phyloP scores from a whole-genome alignment of 2,113 vertebrate genomes.

The Anarhynchus alexandrinus region DNA sequence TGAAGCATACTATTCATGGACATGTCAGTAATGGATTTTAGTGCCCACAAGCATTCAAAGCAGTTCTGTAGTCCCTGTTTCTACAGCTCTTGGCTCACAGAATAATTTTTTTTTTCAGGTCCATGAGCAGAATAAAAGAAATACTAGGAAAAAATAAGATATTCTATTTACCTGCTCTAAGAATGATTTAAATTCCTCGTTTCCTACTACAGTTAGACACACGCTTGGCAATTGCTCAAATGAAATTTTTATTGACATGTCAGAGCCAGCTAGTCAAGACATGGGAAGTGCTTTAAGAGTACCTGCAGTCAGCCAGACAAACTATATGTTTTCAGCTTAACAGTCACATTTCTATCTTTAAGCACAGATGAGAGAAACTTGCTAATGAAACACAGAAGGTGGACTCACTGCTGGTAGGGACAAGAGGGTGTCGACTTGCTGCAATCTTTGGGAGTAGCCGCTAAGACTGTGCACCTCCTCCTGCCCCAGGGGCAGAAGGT shows the following conservation, averaged over 20 bases:
- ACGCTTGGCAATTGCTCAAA: neutral
- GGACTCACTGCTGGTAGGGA: too few relatives aligned
- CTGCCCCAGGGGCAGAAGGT: neutral
- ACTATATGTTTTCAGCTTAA: neutral
- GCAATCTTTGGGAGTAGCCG: neutral
- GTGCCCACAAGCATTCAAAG: neutral
- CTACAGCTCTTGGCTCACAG: neutral
- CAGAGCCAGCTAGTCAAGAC: neutral
- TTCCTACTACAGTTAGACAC: neutral
- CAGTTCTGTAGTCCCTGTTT: neutral
- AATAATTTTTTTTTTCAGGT: neutral
- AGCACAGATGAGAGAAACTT: neutral
- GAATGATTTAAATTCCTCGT: neutral
- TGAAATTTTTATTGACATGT: neutral
- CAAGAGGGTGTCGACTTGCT: neutral
- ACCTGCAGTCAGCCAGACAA: neutral
- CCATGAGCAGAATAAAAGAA: neutral
- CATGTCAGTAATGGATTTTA: neutral
- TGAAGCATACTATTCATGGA: neutral
- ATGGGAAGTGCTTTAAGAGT: neutral
- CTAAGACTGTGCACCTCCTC: rapidly evolving
- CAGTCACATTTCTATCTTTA: neutral
- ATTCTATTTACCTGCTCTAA: neutral
- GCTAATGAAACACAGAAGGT: neutral
- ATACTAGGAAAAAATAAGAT: neutral